A percentile compares a stretch with the other conserved stretches of the same genome.
Evolutionary conservation across 2,888 invertebrate species (phyloP).

Genomic region (Anagyrus pseudococci): DNA sequence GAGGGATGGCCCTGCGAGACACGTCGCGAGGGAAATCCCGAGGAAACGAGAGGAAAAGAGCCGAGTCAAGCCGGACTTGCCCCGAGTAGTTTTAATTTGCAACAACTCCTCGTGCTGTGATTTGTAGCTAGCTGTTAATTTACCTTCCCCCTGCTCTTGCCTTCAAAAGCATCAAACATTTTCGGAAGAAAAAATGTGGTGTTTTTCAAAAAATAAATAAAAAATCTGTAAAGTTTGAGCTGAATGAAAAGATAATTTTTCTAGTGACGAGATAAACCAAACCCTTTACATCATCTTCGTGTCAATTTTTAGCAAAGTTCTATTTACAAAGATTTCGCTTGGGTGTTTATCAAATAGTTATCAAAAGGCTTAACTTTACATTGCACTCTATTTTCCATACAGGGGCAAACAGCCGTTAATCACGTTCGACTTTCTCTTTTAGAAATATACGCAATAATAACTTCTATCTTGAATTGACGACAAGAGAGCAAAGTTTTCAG

Average conservation of each 20-base stretch:
- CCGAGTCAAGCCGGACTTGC: not conserved
- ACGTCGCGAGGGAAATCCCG: slow-evolving; percentile 1
- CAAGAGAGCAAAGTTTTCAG: not conserved
- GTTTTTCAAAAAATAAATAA: no score
- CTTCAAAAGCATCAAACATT: no score
- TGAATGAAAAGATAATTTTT: no score
- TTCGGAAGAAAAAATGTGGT: no score
- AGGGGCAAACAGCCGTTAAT: slow-evolving; percentile 8
- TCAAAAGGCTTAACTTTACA: not conserved
- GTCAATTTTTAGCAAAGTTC: no score
- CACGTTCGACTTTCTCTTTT: slow-evolving; percentile 2
- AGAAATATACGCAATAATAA: slow-evolving; percentile 18
- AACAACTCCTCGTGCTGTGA: slow-evolving; percentile 43
- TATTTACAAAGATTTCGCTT: not conserved
- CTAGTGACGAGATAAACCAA: no score
- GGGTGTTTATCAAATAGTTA: not conserved
- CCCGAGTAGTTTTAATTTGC: slow-evolving; percentile 40
- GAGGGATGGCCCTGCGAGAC: not conserved
- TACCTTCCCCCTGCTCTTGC: no score
- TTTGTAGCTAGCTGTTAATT: slow-evolving; percentile 49
- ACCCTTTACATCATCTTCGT: no score
- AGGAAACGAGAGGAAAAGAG: not conserved
- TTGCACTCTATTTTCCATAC: not conserved
- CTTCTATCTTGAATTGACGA: no score
- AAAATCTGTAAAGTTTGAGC: no score